phyloP scores from a whole-genome alignment of 2,113 vertebrate species.

The Dasyprocta punctata region DNA sequence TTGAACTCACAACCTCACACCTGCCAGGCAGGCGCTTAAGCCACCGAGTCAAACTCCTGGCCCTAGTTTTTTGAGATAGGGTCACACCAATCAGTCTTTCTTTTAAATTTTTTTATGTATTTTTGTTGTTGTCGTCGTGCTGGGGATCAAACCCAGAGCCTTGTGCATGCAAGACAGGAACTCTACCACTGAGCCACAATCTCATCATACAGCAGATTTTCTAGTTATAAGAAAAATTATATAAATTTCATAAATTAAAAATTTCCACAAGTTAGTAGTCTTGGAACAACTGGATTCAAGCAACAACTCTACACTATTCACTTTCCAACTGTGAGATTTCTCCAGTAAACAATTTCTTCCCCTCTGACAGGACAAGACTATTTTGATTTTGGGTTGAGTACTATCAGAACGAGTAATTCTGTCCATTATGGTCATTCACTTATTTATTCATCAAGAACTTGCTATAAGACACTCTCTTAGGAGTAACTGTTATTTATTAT shows the following conservation, averaged over 20 bases:
- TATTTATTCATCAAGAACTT: neutral
- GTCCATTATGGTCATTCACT: neutral
- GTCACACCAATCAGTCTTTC: neutral
- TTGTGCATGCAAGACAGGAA: no score
- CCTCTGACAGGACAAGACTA: neutral
- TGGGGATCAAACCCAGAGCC: no score
- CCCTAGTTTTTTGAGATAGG: no score
- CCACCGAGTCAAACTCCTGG: no score
- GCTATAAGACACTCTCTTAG: neutral
- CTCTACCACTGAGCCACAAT: neutral
- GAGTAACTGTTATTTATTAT: neutral
- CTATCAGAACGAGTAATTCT: neutral
- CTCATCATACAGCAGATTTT: neutral
- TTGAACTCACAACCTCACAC: no score
- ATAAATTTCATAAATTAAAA: constrained; percentile 3
- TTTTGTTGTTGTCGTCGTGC: no score
- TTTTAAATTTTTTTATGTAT: no score
- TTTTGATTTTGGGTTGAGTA: neutral
- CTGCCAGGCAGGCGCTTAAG: no score
- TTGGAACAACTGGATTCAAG: constrained; percentile 23
- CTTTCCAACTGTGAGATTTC: neutral
- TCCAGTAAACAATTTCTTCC: neutral
- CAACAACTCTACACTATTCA: neutral
- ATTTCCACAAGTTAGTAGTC: neutral
- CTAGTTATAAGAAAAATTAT: neutral